Percentiles rank a stretch among this genome's conserved stretches.
Evolutionary conservation across 2,113 vertebrate species (phyloP).

Genomic region (Alaudala cheleensis): DNA sequence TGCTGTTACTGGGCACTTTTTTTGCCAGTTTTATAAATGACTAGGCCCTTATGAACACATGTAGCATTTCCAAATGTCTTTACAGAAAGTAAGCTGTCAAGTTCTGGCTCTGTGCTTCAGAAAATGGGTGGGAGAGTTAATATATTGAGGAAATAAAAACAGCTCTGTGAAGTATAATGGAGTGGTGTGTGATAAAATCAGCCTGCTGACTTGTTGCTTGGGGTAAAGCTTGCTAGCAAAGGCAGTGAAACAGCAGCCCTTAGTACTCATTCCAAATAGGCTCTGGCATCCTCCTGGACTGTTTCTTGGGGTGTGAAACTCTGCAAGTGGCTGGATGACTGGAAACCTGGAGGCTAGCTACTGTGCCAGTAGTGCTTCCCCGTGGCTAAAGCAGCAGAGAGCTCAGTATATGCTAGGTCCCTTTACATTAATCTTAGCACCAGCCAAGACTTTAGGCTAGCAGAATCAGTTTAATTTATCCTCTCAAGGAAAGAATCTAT

Average conservation of each 20-base stretch:
- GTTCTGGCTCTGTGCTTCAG: not conserved
- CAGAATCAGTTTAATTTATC: not conserved
- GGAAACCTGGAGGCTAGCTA: not conserved
- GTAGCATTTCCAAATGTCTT: not conserved
- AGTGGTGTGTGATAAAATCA: not conserved
- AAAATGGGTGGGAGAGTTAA: slow-evolving; percentile 47
- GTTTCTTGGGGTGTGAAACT: not conserved
- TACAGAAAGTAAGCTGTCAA: slow-evolving; percentile 29
- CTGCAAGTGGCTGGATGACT: not conserved
- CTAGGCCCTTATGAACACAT: not conserved
- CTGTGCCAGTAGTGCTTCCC: not conserved
- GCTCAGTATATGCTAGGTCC: not conserved
- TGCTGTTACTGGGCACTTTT: not conserved
- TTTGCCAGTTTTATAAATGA: slow-evolving; percentile 21
- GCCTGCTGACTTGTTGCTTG: not conserved
- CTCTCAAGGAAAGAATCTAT: not conserved
- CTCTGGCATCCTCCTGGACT: not conserved
- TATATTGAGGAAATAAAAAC: slow-evolving; percentile 25
- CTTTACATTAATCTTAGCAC: not conserved
- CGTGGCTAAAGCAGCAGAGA: not conserved
- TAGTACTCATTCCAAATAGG: not conserved
- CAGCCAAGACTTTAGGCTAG: not conserved
- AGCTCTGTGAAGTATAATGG: not conserved
- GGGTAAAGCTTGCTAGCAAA: not conserved
- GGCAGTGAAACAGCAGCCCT: not conserved